Evolutionary conservation across 1,140 invertebrate species (phyloP).

Genomic region (Dendrolimus punctatus): DNA sequence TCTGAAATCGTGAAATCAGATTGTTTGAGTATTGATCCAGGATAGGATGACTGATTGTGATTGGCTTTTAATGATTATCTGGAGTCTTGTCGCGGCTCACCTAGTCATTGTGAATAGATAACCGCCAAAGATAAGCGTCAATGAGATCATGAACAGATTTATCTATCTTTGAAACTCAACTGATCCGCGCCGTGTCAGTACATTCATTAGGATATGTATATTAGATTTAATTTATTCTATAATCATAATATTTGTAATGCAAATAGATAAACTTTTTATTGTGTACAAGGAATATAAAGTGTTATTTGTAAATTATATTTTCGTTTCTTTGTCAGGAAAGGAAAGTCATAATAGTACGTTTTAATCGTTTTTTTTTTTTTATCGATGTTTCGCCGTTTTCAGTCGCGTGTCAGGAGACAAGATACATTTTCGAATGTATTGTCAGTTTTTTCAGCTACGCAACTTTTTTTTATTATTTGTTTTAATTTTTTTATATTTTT

Average conservation of each 20-base stretch:
- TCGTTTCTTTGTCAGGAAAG: no score
- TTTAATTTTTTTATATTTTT: no score
- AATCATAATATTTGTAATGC: no score
- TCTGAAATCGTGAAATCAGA: constrained; percentile 27
- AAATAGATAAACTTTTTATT: no score
- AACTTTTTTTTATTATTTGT: no score
- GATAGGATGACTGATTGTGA: constrained; percentile 39
- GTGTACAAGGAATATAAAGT: background rate
- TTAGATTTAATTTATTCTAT: no score
- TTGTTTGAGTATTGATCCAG: constrained; percentile 12
- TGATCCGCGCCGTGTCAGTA: constrained; percentile 5
- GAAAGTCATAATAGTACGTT: background rate
- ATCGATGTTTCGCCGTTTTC: constrained; percentile 1
- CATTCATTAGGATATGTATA: no score
- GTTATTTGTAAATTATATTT: background rate
- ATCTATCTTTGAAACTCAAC: constrained; percentile 16
- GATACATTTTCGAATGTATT: no score
- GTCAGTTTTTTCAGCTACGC: no score
- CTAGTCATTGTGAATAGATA: constrained; percentile 44
- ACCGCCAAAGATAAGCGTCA: constrained; percentile 31
- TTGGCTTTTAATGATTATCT: constrained; percentile 40
- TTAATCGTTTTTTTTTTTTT: background rate
- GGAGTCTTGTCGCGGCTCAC: constrained; percentile 21
- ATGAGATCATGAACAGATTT: constrained; percentile 51
- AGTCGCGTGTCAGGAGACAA: no score